These are phyloP conservation scores for Alviniconcha strummeri DNA, from an alignment of 2,888 invertebrate species.

Conservation along the genomic window DNA sequence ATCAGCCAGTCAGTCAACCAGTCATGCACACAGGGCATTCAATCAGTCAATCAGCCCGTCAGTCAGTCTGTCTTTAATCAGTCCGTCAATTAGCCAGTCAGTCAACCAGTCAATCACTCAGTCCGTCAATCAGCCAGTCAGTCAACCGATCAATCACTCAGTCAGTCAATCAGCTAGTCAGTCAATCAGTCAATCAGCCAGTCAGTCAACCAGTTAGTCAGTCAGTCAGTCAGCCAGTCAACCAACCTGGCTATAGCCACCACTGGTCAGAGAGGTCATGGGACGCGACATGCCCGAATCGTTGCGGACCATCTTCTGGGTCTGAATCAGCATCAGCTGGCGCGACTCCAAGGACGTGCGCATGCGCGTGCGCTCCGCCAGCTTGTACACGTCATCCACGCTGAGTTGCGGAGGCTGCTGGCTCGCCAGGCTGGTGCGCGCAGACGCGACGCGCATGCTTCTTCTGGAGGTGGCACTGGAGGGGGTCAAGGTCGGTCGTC, in stretches of 20 bases:
- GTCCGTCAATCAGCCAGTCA: no score
- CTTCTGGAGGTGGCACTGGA: not conserved
- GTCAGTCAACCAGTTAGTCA: not conserved
- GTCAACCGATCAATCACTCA: no score
- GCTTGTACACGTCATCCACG: conserved; percentile 34
- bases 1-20: no score
- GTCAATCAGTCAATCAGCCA: not conserved
- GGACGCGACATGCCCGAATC: conserved; percentile 26
- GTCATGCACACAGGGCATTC: no score
- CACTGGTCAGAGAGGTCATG: not conserved
- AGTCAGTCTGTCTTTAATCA: no score
- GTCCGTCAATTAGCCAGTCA: no score
- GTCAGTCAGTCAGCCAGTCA: not conserved
- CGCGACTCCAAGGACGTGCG: conserved; percentile 31
- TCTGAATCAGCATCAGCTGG: conserved; percentile 34
- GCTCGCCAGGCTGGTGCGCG: not conserved
- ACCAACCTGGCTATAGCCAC: not conserved
- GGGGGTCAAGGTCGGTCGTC: not conserved
- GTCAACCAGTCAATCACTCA: no score
- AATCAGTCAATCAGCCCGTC: no score
- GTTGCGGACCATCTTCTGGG: conserved; percentile 32
- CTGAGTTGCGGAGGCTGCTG: conserved; percentile 4
- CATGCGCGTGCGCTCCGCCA: conserved; percentile 37
- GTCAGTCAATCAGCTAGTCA: no score
- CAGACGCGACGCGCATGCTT: not conserved